Percentiles rank a stretch among this genome's conserved stretches.
Evolutionary conservation across 2,113 vertebrate genomes (phyloP).

Genomic region (Forbesichthys agassizii): DNA sequence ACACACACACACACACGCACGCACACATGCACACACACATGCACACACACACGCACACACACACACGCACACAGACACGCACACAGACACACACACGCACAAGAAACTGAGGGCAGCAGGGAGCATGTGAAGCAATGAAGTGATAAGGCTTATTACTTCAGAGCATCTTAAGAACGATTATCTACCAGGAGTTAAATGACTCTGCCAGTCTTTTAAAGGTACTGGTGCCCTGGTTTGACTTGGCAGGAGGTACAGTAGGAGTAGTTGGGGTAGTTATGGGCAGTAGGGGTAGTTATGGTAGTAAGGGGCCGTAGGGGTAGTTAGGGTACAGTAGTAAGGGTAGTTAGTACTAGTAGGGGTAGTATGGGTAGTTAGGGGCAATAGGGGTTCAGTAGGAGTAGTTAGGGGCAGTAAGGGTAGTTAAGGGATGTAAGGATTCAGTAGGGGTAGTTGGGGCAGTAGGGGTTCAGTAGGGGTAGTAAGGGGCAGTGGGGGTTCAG

Average conservation of each 20-base stretch:
- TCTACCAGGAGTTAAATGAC: constrained; percentile 77
- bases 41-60: not conserved
- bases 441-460: too few species aligned
- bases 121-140: constrained; percentile 74
- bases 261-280: constrained; percentile 3
- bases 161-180: constrained; percentile 76
- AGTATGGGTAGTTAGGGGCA: too few species aligned
- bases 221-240: constrained; percentile 74
- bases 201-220: constrained; percentile 72
- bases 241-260: constrained; percentile 39
- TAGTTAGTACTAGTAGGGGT: too few species aligned
- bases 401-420: too few species aligned
- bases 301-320: too few species aligned
- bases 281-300: too few species aligned
- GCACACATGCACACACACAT: constrained; percentile 1
- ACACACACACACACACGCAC: not conserved
- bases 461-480: not conserved
- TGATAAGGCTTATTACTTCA: constrained; percentile 78
- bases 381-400: too few species aligned
- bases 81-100: constrained; percentile 28
- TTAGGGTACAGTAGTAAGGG: too few species aligned
- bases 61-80: not conserved
- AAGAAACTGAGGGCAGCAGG: constrained; percentile 74
- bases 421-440: too few species aligned
- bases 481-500: not conserved